phyloP scores from a whole-genome alignment of 2,797 vertebrate species.

The Acanthurus leucopareius region DNA sequence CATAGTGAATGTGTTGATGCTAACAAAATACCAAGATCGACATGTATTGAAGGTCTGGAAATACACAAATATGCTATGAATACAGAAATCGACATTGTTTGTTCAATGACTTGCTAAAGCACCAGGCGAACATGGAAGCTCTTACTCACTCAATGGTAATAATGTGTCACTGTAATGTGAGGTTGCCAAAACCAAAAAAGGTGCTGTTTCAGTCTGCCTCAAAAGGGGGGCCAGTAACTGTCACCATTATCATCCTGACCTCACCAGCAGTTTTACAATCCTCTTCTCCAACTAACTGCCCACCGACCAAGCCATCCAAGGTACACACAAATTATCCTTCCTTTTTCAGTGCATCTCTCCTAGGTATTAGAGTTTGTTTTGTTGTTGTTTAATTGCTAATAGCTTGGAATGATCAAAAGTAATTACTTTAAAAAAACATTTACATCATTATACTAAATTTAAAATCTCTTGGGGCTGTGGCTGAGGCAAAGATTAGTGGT shows the following conservation, averaged over 20 bases:
- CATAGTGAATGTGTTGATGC: background rate
- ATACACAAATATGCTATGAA: slow-evolving; percentile 9
- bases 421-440: no score
- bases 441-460: background rate
- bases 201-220: background rate
- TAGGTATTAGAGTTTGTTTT: background rate
- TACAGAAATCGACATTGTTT: slow-evolving; percentile 3
- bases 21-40: slow-evolving; percentile 1
- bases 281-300: no score
- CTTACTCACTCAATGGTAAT: slow-evolving; percentile 32
- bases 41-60: background rate
- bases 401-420: background rate
- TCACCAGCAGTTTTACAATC: background rate
- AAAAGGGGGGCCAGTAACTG: background rate
- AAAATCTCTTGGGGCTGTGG: background rate
- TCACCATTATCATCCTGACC: background rate
- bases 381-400: background rate
- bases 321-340: background rate
- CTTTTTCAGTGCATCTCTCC: background rate
- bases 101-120: slow-evolving; percentile 29
- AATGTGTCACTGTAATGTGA: slow-evolving; percentile 12
- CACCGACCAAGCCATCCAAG: no score
- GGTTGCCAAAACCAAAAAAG: no score
- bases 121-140: background rate
- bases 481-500: background rate